Conservation (phyloP, 2,888 invertebrate species). For the Apoda limacodes region DNA sequence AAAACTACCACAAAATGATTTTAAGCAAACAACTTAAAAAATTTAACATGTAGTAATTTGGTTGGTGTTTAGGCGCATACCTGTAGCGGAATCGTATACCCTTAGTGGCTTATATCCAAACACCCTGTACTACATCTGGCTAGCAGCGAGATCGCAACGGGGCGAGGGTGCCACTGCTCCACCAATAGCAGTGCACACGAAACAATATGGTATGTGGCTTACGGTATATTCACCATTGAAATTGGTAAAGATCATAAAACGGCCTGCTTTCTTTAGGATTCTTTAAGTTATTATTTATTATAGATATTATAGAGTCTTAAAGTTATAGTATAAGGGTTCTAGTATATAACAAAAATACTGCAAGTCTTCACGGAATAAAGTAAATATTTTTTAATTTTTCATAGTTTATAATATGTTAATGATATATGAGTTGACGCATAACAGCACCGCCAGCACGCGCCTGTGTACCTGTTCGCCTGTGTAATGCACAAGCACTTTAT, state of each 20-base stretch:
- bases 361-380: too few relatives aligned
- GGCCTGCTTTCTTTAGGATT: too few relatives aligned
- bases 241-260: too few relatives aligned
- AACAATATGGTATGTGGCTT: constrained; percentile 95
- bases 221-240: too few relatives aligned
- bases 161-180: constrained; percentile 97
- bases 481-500: too few relatives aligned
- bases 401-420: constrained; percentile 51
- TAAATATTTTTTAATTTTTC: too few relatives aligned
- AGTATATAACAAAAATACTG: too few relatives aligned
- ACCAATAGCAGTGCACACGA: constrained; percentile 93
- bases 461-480: constrained; percentile 65
- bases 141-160: constrained; percentile 92
- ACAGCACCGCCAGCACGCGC: constrained; percentile 70
- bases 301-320: constrained; percentile 41
- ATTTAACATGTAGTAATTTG: too few relatives aligned
- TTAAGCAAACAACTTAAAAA: too few relatives aligned
- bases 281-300: constrained; percentile 21
- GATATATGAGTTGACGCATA: constrained; percentile 61
- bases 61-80: constrained; percentile 76
- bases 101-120: constrained; percentile 94
- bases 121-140: constrained; percentile 96
- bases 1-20: too few relatives aligned
- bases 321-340: constrained; percentile 20
- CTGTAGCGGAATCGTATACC: constrained; percentile 86